Percentiles rank a stretch among this genome's conserved stretches.
Evolutionary conservation across 2,113 vertebrate genomes (phyloP).

Genomic region (Trochalopteron elliotii): DNA sequence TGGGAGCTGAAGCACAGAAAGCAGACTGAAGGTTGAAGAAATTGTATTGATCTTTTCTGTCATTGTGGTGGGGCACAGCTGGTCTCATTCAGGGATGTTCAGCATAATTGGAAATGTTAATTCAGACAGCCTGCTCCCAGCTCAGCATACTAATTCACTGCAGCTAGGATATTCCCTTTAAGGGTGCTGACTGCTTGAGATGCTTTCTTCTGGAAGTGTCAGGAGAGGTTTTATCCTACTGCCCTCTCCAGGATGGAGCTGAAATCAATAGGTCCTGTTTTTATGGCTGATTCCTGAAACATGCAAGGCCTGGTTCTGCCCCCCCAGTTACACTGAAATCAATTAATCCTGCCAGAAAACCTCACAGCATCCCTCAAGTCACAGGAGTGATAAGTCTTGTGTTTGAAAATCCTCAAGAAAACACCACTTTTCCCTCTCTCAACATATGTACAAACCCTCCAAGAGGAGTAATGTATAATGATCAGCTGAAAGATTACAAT

Average conservation of each 20-base stretch:
- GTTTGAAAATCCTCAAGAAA: not conserved
- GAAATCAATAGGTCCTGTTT: not conserved
- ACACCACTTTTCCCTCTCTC: not conserved
- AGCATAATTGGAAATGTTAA: not conserved
- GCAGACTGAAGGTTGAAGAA: not conserved
- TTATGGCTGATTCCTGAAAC: not conserved
- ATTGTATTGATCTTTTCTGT: not conserved
- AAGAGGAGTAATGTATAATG: not conserved
- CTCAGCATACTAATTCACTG: not conserved
- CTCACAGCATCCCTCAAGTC: not conserved
- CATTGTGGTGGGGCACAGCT: not conserved
- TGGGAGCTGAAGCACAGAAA: not conserved
- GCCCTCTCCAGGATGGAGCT: not conserved
- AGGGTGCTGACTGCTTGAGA: not conserved
- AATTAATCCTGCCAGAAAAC: not conserved
- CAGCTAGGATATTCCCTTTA: not conserved
- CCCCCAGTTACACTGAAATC: not conserved
- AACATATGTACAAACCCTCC: not conserved
- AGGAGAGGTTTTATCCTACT: constrained; percentile 25
- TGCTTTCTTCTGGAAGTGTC: not conserved
- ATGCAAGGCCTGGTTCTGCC: not conserved
- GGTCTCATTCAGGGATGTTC: not conserved
- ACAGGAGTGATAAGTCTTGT: not conserved
- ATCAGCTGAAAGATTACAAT: not conserved
- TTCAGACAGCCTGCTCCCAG: not conserved